Percentiles rank a stretch among this genome's conserved stretches.
Conservation (phyloP, 2,797 vertebrate genomes). For the Microctenopoma lineatum region DNA sequence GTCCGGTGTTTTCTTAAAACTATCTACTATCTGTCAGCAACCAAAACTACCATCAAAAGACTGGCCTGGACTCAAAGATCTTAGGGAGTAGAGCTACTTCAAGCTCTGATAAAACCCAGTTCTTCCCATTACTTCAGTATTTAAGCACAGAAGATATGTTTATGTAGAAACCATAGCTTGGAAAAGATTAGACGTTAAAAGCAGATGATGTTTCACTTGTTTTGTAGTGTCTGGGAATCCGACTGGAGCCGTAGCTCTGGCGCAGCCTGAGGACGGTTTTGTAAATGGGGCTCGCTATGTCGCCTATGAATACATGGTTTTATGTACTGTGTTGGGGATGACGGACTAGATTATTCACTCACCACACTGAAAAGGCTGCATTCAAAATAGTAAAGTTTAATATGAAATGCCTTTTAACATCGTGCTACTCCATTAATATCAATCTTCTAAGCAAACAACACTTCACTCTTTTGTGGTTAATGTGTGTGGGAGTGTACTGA, state of each 20-base stretch:
- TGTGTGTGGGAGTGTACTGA: slow-evolving; percentile 48
- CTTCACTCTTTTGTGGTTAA: slow-evolving; percentile 41
- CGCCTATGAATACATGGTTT: slow-evolving; percentile 55
- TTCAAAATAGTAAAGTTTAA: slow-evolving; percentile 20
- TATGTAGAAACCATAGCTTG: slow-evolving; percentile 74
- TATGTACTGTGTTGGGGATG: slow-evolving; percentile 31
- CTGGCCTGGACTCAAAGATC: slow-evolving; percentile 49
- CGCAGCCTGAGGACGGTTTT: slow-evolving; percentile 63
- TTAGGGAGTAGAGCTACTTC: slow-evolving; percentile 58
- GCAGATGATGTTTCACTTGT: slow-evolving; percentile 65
- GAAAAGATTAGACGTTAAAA: slow-evolving; percentile 71
- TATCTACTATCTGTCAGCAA: slow-evolving; percentile 46
- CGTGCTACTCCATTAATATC: slow-evolving; percentile 40
- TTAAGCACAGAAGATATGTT: slow-evolving; percentile 72
- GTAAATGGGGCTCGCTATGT: slow-evolving; percentile 58
- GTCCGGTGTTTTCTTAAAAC: slow-evolving; percentile 24
- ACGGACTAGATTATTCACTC: slow-evolving; percentile 45
- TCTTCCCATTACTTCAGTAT: slow-evolving; percentile 81
- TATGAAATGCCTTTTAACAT: slow-evolving; percentile 36
- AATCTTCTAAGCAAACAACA: slow-evolving; percentile 44
- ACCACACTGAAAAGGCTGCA: slow-evolving; percentile 28
- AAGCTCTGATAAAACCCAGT: slow-evolving; percentile 60
- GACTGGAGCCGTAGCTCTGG: slow-evolving; percentile 34
- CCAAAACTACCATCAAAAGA: slow-evolving; percentile 63
- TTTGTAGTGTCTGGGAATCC: slow-evolving; percentile 60